These are phyloP conservation scores for Condylura cristata DNA, from an alignment of 2,113 vertebrate species.

Conservation along the genomic window DNA sequence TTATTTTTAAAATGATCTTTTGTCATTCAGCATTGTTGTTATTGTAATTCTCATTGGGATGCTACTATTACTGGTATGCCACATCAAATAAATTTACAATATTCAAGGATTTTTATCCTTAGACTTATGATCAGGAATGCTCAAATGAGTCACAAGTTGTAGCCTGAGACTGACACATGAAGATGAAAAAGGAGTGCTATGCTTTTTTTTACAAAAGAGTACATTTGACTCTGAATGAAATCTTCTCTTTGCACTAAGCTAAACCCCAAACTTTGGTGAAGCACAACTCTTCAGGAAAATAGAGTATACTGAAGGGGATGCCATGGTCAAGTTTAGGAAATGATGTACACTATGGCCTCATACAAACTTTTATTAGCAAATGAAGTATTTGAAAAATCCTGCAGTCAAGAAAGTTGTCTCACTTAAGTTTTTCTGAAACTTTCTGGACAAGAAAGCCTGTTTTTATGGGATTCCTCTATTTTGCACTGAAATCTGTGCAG, in stretches of 20 bases:
- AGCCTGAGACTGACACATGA: neutral
- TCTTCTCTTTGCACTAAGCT: neutral
- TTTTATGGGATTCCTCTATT: neutral
- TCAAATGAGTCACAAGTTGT: neutral
- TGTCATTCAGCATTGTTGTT: neutral
- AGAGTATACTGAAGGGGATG: neutral
- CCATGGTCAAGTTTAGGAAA: neutral
- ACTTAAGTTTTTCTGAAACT: neutral
- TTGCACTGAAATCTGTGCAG: neutral
- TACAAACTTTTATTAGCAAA: neutral
- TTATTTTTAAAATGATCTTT: neutral
- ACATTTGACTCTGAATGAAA: neutral
- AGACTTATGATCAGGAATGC: neutral
- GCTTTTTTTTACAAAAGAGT: neutral
- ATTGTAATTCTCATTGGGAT: neutral
- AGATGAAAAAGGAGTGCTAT: neutral
- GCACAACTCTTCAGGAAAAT: neutral
- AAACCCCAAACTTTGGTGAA: neutral
- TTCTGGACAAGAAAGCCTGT: neutral
- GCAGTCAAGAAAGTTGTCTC: neutral
- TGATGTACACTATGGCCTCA: neutral
- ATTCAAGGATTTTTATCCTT: neutral
- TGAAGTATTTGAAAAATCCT: slow-evolving; percentile 23
- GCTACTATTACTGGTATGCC: neutral
- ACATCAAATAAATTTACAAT: neutral